Percentiles rank a stretch among this genome's conserved stretches.
Evolutionary conservation across 37 sponge, comb jelly and placozoan species (phyloP).

Genomic region (Oopsacas minuta): DNA sequence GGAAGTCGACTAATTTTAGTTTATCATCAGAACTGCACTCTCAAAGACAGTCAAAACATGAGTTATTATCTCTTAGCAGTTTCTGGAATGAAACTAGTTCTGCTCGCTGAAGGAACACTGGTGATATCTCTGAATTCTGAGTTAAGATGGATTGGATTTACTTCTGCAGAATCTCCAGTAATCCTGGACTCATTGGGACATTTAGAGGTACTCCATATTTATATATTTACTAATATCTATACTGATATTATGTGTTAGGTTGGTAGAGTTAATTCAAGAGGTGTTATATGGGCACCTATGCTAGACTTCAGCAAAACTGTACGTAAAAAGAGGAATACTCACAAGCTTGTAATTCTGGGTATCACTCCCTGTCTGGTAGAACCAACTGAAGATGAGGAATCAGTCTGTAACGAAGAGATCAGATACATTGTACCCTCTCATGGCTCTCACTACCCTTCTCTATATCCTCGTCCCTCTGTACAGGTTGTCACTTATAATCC

Average conservation of each 20-base stretch:
- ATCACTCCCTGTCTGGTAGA: background rate
- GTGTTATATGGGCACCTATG: background rate
- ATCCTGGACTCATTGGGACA: background rate
- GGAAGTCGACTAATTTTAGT: background rate
- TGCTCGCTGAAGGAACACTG: background rate
- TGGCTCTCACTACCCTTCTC: background rate
- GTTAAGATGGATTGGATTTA: background rate
- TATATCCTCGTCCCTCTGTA: background rate
- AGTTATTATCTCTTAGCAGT: background rate
- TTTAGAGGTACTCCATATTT: background rate
- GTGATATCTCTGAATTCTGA: background rate
- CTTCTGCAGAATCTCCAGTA: background rate
- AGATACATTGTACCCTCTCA: slow-evolving; percentile 2
- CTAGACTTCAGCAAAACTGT: background rate
- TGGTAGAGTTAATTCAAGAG: background rate
- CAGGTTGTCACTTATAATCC: background rate
- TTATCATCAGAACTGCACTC: background rate
- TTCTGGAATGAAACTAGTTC: background rate
- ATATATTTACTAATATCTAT: too few species aligned
- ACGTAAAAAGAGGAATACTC: background rate
- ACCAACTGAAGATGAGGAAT: background rate
- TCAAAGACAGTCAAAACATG: background rate
- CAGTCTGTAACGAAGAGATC: background rate
- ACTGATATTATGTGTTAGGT: background rate
- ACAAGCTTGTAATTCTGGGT: background rate